Percentiles rank a stretch among this genome's conserved stretches.
Evolutionary conservation across 2,113 vertebrate species (phyloP).

Genomic region (Lophotis ruficrista): DNA sequence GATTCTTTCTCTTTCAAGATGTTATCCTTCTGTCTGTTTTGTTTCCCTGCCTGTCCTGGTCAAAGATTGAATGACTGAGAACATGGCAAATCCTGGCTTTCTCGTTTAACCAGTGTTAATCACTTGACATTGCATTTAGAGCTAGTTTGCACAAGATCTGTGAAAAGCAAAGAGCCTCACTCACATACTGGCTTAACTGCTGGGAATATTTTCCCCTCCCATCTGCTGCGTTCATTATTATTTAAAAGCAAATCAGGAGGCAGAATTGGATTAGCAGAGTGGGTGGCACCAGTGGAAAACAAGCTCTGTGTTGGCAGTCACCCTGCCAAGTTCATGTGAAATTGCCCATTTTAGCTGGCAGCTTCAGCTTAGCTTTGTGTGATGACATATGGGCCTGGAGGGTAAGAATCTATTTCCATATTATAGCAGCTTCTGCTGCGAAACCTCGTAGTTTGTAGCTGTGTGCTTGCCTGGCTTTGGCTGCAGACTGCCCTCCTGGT

Average conservation of each 20-base stretch:
- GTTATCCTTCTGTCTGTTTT: background rate
- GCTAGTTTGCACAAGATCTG: constrained; percentile 44
- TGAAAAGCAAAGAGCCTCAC: constrained; percentile 32
- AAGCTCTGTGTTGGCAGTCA: constrained; percentile 18
- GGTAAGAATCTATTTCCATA: constrained; percentile 52
- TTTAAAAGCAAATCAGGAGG: constrained; percentile 54
- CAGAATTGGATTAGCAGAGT: constrained; percentile 54
- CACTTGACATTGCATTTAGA: constrained; percentile 38
- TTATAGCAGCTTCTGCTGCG: constrained; percentile 29
- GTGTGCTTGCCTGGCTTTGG: background rate
- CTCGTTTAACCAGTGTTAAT: constrained; percentile 28
- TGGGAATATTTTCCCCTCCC: constrained; percentile 20
- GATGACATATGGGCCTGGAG: constrained; percentile 41
- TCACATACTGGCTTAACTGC: background rate
- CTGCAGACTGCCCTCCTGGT: background rate
- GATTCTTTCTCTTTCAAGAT: background rate
- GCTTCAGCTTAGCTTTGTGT: constrained; percentile 13
- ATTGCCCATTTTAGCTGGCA: constrained; percentile 43
- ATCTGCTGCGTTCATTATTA: constrained; percentile 42
- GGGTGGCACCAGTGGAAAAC: constrained; percentile 58
- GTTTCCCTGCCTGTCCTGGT: background rate
- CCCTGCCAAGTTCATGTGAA: constrained; percentile 32
- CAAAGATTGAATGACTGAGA: constrained; percentile 13
- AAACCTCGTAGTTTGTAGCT: background rate
- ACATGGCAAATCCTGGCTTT: constrained; percentile 27